Percentiles rank a stretch among this genome's conserved stretches.
phyloP scores from a whole-genome alignment of 1,140 invertebrate genomes.

The Drosophila melanica region DNA sequence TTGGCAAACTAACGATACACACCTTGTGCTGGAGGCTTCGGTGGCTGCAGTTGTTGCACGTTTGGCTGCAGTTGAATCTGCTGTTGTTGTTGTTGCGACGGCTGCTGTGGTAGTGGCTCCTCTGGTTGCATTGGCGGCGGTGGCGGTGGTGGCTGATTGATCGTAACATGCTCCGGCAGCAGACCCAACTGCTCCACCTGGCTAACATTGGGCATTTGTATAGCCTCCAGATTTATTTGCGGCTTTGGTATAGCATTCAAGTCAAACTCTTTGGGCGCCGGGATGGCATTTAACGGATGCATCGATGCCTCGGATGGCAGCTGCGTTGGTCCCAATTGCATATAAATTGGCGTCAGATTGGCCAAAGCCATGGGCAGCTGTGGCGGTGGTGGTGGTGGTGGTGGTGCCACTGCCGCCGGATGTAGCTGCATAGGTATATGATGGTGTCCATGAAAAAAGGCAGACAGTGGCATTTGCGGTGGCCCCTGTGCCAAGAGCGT shows the following conservation, averaged over 20 bases:
- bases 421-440: slow-evolving; percentile 64
- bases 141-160: slow-evolving; percentile 59
- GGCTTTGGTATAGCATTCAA: slow-evolving; percentile 82
- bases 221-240: slow-evolving; percentile 75
- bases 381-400: slow-evolving; percentile 74
- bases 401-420: slow-evolving; percentile 74
- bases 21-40: slow-evolving; percentile 58
- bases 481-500: slow-evolving; percentile 74
- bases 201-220: slow-evolving; percentile 71
- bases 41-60: slow-evolving; percentile 25
- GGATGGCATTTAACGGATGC: slow-evolving; percentile 76
- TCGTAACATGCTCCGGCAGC: slow-evolving; percentile 47
- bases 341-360: slow-evolving; percentile 72
- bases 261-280: slow-evolving; percentile 79
- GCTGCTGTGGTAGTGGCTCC: slow-evolving; percentile 34
- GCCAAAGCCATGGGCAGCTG: slow-evolving; percentile 70
- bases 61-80: slow-evolving; percentile 28
- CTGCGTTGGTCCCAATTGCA: slow-evolving; percentile 70
- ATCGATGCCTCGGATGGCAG: slow-evolving; percentile 52
- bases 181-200: slow-evolving; percentile 49
- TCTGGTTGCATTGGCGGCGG: slow-evolving; percentile 56
- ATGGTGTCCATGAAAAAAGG: slow-evolving; percentile 61
- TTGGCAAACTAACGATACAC: slow-evolving; percentile 45
- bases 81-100: slow-evolving; percentile 31
- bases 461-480: slow-evolving; percentile 64